Evolutionary conservation across 2,113 vertebrate genomes (phyloP).

Genomic region (Platichthys flesus): DNA sequence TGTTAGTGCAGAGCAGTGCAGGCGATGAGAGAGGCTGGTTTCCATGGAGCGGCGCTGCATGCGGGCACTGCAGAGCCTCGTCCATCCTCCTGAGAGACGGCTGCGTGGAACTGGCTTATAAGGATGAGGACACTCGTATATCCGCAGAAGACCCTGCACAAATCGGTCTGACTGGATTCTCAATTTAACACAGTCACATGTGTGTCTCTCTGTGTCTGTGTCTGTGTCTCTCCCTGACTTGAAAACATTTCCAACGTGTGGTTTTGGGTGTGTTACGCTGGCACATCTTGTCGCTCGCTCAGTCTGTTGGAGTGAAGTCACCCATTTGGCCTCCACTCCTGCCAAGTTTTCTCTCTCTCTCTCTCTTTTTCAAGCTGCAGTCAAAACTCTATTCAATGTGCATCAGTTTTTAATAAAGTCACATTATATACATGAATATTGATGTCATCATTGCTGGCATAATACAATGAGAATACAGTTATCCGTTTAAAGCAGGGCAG

Average conservation of each 20-base stretch:
- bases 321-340: conserved; percentile 43
- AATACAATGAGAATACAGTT: background rate
- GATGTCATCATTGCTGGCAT: background rate
- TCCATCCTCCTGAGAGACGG: conserved; percentile 78
- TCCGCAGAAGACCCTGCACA: conserved; percentile 26
- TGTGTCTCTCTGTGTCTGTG: conserved; percentile 29
- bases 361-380: background rate
- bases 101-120: conserved; percentile 65
- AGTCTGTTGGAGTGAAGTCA: conserved; percentile 57
- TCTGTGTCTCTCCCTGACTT: conserved; percentile 20
- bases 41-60: conserved; percentile 73
- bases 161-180: conserved; percentile 27
- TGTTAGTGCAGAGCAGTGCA: conserved; percentile 49
- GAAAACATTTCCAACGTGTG: conserved; percentile 59
- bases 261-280: conserved; percentile 71
- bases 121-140: conserved; percentile 34
- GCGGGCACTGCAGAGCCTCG: conserved; percentile 74
- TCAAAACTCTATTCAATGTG: conserved; percentile 3
- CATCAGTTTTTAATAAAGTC: background rate
- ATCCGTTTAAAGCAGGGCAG: conserved; percentile 1
- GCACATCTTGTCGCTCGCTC: conserved; percentile 49
- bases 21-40: conserved; percentile 65
- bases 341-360: conserved; percentile 10
- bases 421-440: background rate
- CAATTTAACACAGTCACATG: conserved; percentile 1